phyloP scores from a whole-genome alignment of 2,113 vertebrate genomes.

The Siniperca knerii region DNA sequence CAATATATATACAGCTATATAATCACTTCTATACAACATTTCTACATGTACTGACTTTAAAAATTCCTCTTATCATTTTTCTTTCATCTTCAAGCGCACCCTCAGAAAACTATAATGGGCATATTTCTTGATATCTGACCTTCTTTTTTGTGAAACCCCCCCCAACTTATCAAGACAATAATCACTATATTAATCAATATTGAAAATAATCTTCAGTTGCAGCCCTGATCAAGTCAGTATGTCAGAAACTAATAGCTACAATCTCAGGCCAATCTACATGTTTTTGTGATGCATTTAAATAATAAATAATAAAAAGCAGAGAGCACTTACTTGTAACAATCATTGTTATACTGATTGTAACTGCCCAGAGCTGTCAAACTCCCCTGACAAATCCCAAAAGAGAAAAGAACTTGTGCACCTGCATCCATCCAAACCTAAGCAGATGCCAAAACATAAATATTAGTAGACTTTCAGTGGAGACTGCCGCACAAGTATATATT shows the following conservation, averaged over 20 bases:
- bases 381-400: conserved; percentile 81
- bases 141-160: too few species aligned
- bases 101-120: too few species aligned
- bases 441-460: conserved; percentile 18
- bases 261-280: neutral
- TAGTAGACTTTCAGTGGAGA: neutral
- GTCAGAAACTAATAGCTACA: neutral
- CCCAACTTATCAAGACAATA: too few species aligned
- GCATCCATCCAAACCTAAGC: conserved; percentile 84
- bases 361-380: conserved; percentile 79
- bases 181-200: neutral
- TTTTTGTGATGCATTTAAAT: neutral
- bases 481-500: neutral
- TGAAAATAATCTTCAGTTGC: neutral
- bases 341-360: conserved; percentile 81
- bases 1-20: too few species aligned
- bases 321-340: conserved; percentile 79
- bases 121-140: too few species aligned
- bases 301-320: neutral
- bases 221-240: neutral
- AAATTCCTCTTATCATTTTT: too few species aligned
- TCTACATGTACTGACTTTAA: too few species aligned
- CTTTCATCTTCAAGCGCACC: neutral
- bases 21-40: too few species aligned
- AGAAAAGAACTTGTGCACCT: conserved; percentile 82